Conservation (phyloP, 2,797 vertebrate species). For the Phrynocephalus guinanensis region DNA sequence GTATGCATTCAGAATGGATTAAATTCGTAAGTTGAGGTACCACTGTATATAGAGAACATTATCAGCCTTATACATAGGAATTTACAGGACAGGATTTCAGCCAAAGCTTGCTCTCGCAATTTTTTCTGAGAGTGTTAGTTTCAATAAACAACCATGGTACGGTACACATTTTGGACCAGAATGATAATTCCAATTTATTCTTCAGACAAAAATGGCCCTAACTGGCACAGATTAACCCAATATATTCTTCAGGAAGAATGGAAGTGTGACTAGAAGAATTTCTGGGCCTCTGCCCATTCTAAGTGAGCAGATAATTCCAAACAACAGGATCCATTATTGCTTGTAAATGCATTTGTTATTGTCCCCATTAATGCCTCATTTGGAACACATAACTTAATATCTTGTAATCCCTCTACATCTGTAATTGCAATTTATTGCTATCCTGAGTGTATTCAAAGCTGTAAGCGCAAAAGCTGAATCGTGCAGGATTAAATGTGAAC, state of each 20-base stretch:
- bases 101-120: not conserved
- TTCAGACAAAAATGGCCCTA: not conserved
- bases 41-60: no score
- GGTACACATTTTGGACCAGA: not conserved
- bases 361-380: slow-evolving; percentile 53
- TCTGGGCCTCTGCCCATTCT: slow-evolving; percentile 54
- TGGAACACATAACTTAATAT: slow-evolving; percentile 68
- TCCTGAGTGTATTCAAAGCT: slow-evolving; percentile 59
- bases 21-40: no score
- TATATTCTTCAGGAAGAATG: not conserved
- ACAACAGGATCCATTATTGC: slow-evolving; percentile 69
- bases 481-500: slow-evolving; percentile 52
- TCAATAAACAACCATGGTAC: not conserved
- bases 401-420: slow-evolving; percentile 64
- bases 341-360: slow-evolving; percentile 52
- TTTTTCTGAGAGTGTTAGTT: not conserved
- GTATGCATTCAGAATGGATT: no score
- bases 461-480: slow-evolving; percentile 56
- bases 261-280: slow-evolving; percentile 53
- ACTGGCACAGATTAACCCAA: slow-evolving; percentile 16
- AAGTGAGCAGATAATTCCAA: slow-evolving; percentile 63
- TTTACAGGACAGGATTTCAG: no score
- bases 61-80: no score
- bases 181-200: not conserved
- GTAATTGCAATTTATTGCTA: slow-evolving; percentile 67